Evolutionary conservation across 1,140 invertebrate genomes (phyloP).

Genomic region (Pararge aegeria): DNA sequence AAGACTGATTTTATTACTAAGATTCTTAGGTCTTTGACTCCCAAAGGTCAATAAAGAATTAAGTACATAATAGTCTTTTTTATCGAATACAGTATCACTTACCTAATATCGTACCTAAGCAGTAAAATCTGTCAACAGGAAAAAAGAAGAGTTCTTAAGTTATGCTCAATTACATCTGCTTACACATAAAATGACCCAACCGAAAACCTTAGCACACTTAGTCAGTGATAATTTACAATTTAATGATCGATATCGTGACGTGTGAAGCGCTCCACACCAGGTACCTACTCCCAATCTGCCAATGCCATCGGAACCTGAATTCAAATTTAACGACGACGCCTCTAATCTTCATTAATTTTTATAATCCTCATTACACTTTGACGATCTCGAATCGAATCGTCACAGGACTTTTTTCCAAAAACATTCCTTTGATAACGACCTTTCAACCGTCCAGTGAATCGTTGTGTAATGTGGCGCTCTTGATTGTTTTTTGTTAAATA

Average conservation of each 20-base stretch:
- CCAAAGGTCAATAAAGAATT: no score
- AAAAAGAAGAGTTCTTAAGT: background rate
- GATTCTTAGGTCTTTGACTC: no score
- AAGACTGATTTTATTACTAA: no score
- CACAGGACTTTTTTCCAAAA: slow-evolving; percentile 21
- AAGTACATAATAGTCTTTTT: background rate
- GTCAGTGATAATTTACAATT: slow-evolving; percentile 33
- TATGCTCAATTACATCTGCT: no score
- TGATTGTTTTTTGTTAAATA: background rate
- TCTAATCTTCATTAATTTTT: slow-evolving; percentile 38
- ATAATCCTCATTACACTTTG: slow-evolving; percentile 34
- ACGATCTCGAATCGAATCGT: slow-evolving; percentile 30
- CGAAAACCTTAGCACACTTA: slow-evolving; percentile 14
- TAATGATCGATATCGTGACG: slow-evolving; percentile 34
- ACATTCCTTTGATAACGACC: slow-evolving; percentile 6
- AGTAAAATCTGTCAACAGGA: background rate
- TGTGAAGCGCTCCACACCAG: slow-evolving; percentile 16
- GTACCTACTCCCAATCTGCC: slow-evolving; percentile 26
- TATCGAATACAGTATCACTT: no score
- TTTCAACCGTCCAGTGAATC: slow-evolving; percentile 8
- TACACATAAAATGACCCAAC: background rate
- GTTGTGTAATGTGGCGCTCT: background rate
- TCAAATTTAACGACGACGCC: slow-evolving; percentile 31
- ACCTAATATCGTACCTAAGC: no score
- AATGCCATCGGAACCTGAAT: slow-evolving; percentile 30